Evolutionary conservation across 37 sponge, comb jelly and placozoan species (phyloP), one percentile per base, ranked within the genome.

Genomic region (Oopsacas minuta): DNA sequence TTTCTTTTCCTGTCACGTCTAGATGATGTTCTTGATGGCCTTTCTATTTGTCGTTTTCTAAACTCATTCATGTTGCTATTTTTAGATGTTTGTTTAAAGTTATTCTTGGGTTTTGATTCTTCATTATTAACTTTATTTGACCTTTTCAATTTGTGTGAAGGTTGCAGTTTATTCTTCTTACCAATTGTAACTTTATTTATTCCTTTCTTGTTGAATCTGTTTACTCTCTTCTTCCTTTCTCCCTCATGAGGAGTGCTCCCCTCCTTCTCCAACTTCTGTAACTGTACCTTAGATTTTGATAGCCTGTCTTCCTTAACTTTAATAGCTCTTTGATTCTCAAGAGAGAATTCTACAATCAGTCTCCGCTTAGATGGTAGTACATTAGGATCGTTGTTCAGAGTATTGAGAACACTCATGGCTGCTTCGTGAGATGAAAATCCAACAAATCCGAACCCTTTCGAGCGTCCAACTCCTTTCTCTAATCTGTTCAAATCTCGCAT

Each of bases 311-410:
- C 85, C 82, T 90, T 90, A 15, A 90, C 81, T 30, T 90, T 90
- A 20, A 94, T 32, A 5, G 87, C 90, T 22, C 87, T 86, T 36
- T 39, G 82, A 49, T 94, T 88, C 82, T 97, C 98, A 38, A 97
- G 37, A 32, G 98, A 91, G 91, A 97, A 97, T 37, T 94, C 98
- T 35, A 97, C 98, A 83, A 97, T 94, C n/a, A 86, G 91, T 51
- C 95, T 87, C 91, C 92, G 87, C 8, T 20, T 3, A 28, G 12
- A 0, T 22, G 83, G 90, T 37, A 92, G 85, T 25, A 92, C 42
- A 32, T 81, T 49, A 36, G 97, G 94, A 86, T 96, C 93, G 85
- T 96, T 93, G 83, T 92, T 96, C 82, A 86, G 83, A 22, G 88
- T 81, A 53, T 91, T 81, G 30, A 96, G 87, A 28, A 91, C 93